Evolutionary conservation across 2,113 vertebrate genomes (phyloP).

Genomic region (Microcebus tavaratra): DNA sequence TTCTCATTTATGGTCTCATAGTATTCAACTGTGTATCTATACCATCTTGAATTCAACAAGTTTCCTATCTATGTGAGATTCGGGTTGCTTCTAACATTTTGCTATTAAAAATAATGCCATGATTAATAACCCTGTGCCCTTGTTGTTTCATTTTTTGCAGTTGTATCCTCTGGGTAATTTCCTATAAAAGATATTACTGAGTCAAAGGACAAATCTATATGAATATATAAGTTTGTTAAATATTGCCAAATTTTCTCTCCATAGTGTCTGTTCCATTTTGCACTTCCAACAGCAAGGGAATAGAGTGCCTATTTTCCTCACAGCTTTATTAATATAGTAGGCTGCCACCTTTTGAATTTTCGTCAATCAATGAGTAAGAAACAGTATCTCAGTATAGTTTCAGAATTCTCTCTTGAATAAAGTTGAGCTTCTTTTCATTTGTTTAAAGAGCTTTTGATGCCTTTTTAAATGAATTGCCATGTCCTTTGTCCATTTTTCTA

Average conservation of each 20-base stretch:
- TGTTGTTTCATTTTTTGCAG: slow-evolving; percentile 28
- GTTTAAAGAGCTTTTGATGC: neutral
- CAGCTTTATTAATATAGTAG: neutral
- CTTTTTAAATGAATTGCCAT: neutral
- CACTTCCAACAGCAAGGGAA: neutral
- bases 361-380: neutral
- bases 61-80: no score
- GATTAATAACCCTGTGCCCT: neutral
- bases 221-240: slow-evolving; percentile 4
- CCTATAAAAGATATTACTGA: neutral
- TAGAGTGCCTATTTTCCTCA: neutral
- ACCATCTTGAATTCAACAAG: no score
- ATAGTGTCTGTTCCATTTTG: neutral
- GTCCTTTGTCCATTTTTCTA: neutral
- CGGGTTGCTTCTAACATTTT: no score
- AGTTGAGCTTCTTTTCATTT: neutral
- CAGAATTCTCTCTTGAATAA: slow-evolving; percentile 3
- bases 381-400: neutral
- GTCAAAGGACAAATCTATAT: neutral
- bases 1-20: no score
- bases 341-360: neutral
- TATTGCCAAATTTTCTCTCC: neutral
- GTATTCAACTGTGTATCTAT: no score
- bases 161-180: neutral
- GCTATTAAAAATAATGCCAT: slow-evolving; percentile 5